Evolutionary conservation across 2,797 vertebrate species (phyloP), one percentile per base, ranked within the genome.

Genomic region (Anniella stebbinsi): DNA sequence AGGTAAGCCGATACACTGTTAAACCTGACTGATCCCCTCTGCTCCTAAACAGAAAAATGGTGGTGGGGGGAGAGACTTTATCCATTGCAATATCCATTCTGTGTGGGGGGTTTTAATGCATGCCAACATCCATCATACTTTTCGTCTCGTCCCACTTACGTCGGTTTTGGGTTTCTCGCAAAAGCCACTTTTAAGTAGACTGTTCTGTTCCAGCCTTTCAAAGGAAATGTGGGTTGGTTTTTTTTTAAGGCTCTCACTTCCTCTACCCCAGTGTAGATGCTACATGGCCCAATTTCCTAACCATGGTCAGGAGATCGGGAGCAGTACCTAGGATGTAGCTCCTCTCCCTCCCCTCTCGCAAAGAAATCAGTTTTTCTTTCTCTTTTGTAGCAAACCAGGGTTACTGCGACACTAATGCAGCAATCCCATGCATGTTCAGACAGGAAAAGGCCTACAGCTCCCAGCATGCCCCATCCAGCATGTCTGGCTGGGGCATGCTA

Each of bases 121-220:
- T 92, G 45, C 80, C 92, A 95, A 92, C 91, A 96, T 94, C 90
- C 94, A 92, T 94, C 93, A 94, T 89, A 91, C 92, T 88, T 95
- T 95, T 94, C 93, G 88, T 91, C 80, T 91, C 66, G 76, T 90
- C 88, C 93, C 88, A 91, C 92, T 93, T 91, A 90, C 83, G 45
- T 87, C 69, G 88, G 94, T 83, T 95, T 97, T 95, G 73, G 63
- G 84, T 95, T 96, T 94, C 92, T 88, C 88, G 38, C 87, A 45
- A 91, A 93, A 85, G 80, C 48, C 63, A 90, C 80, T 95, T n/a
- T 94, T 38, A 63, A 85, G 38, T 80, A 89, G 93, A 76, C 89
- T 93, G 91, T 89, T 95, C 87, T 89, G 38, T 70, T 91, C 87
- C 72, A 89, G 63, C 70, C 76, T 95, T 90, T 94, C 85, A 92